These are phyloP conservation scores for Perdix hodgsoniae DNA, from an alignment of 2,797 vertebrate species.

Conservation along the genomic window DNA sequence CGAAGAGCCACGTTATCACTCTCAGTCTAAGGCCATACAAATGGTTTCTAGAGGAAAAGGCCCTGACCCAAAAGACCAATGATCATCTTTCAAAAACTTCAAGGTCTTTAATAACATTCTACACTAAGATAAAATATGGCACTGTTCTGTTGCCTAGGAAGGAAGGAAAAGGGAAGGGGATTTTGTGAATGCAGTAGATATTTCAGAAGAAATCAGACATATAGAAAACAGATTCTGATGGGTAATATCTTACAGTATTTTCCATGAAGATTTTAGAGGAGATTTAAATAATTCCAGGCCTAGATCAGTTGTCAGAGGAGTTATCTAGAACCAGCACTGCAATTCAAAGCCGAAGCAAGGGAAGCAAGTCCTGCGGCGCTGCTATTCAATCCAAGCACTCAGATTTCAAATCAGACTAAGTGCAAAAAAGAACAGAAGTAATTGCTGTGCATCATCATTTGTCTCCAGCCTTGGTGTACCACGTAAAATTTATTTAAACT, in stretches of 20 bases:
- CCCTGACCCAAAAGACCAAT: background rate
- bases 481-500: background rate
- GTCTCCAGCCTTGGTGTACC: background rate
- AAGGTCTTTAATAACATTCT: background rate
- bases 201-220: background rate
- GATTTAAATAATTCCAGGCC: background rate
- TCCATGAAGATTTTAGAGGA: background rate
- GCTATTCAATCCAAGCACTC: background rate
- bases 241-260: background rate
- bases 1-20: background rate
- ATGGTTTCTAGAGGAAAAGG: background rate
- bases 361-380: background rate
- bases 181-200: background rate
- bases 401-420: background rate
- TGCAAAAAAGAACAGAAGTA: slow-evolving; percentile 2
- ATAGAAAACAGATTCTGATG: background rate
- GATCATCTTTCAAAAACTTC: background rate
- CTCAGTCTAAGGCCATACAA: rapidly evolving
- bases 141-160: background rate
- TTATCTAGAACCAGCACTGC: background rate
- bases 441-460: background rate
- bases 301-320: background rate
- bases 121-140: background rate
- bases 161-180: background rate
- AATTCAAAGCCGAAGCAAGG: background rate